Evolutionary conservation across 2,888 invertebrate species (phyloP).

Genomic region (Sinohyriopsis cumingii): DNA sequence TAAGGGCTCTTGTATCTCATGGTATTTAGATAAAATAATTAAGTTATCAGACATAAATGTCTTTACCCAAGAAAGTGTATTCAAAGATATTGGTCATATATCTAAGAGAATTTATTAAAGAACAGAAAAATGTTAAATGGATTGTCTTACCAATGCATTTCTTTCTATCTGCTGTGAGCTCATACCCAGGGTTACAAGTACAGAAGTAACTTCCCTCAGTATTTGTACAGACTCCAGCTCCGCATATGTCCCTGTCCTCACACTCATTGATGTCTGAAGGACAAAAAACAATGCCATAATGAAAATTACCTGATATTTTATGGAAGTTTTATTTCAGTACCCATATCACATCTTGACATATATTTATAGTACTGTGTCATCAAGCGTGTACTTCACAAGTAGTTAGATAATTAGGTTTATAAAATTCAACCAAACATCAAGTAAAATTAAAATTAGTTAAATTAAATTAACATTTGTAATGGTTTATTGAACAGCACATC

Average conservation of each 20-base stretch:
- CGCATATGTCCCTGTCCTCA: conserved; percentile 78
- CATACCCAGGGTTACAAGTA: conserved; percentile 85
- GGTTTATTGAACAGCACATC: too few species aligned
- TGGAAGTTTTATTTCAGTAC: not conserved
- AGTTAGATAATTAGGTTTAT: too few species aligned
- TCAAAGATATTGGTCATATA: not conserved
- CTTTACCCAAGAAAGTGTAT: not conserved
- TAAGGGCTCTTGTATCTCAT: too few species aligned
- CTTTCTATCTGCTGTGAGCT: conserved; percentile 82
- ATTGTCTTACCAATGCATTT: conserved; percentile 78
- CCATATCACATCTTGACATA: too few species aligned
- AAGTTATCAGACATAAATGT: not conserved
- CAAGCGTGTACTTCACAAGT: too few species aligned
- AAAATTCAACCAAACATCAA: too few species aligned
- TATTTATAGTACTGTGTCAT: too few species aligned
- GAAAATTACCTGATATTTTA: conserved; percentile 1
- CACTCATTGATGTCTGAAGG: conserved; percentile 88
- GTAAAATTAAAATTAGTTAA: too few species aligned
- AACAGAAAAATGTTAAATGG: not conserved
- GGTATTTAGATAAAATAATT: not conserved
- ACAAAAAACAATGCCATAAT: not conserved
- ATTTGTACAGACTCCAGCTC: conserved; percentile 87
- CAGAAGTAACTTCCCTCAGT: conserved; percentile 86
- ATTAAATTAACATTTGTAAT: too few species aligned
- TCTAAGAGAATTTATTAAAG: not conserved